A percentile compares a stretch with the other conserved stretches of the same genome.
Conservation (phyloP, 30 jellyfish, hydroid and myxozoan genomes). For the Aurelia aurita complex sp. Pacific region DNA sequence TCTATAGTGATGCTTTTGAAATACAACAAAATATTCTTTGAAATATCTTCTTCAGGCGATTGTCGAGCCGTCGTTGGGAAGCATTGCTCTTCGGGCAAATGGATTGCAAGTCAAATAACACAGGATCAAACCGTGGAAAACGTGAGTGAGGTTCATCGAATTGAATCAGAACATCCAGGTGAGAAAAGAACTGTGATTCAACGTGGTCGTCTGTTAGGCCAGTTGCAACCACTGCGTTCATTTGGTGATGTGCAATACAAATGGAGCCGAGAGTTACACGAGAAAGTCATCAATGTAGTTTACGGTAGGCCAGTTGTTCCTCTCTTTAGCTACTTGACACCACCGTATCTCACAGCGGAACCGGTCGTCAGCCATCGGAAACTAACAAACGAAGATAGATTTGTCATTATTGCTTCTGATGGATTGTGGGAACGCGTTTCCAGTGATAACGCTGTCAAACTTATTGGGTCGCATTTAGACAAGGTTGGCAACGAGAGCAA, state of each 20-base stretch:
- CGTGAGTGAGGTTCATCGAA: constrained; percentile 67
- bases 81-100: constrained; percentile 49
- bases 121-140: constrained; percentile 90
- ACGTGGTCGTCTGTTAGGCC: constrained; percentile 87
- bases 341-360: constrained; percentile 95
- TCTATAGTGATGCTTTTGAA: too few species aligned
- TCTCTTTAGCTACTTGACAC: constrained; percentile 59
- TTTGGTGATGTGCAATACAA: constrained; percentile 96
- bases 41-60: constrained; percentile 65
- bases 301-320: constrained; percentile 95
- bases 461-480: constrained; percentile 74
- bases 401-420: constrained; percentile 87
- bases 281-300: constrained; percentile 68
- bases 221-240: constrained; percentile 93
- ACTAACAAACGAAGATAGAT: constrained; percentile 70
- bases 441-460: constrained; percentile 85
- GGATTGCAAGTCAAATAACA: constrained; percentile 76
- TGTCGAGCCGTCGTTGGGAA: constrained; percentile 95
- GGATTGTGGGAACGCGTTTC: constrained; percentile 95
- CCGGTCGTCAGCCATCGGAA: constrained; percentile 77
- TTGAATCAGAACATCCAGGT: constrained; percentile 80
- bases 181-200: constrained; percentile 73
- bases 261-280: constrained; percentile 91
- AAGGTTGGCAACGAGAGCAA: constrained; percentile 12
- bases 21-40: too few species aligned